Evolutionary conservation across 1,140 invertebrate genomes (phyloP), one percentile per base, ranked within the genome.

Genomic region (Orius insidiosus): DNA sequence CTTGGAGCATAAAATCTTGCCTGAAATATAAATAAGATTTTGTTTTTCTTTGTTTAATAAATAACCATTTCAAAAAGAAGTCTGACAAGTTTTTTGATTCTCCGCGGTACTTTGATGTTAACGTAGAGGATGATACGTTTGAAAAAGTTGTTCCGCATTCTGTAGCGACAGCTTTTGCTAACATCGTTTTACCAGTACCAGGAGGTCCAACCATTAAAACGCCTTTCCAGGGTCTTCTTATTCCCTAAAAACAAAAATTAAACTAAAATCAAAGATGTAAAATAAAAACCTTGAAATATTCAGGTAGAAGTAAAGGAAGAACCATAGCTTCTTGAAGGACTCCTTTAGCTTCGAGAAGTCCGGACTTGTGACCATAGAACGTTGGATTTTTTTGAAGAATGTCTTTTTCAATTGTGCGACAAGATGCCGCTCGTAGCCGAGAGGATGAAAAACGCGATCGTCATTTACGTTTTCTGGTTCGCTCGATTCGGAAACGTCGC

Each of bases 81-180:
- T 39, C 74, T 58, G 43, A 82, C 76, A 31, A 82, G 60, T 59
- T 81, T 82, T 57, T 81, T 78, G 75, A 78, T 59, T 81, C 78
- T n/a, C 79, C 78, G 30, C 76, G 59, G 57, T 75, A 81, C 57
- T 81, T 81, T n/a, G 76, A 78, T 5, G 74, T 75, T 2, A 81
- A 59, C n/a, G 71, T 74, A 3, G 77, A 75, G 2, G 74, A 72
- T 3, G 75, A 74, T 14, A 82, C 75, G 55, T 76, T 76, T 58
- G 82, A 82, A 57, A 82, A 81, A 2, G 78, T 82, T 7, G 78
- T 76, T 14, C 71, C 71, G 59, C 78, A 81, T 62, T 82, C 78
- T 0, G 77, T 99, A 15, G 96, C 96, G 0, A 99, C 96, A 38
- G 96, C 96, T 68, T 99, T 99, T 1, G 96, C 96, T 16, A 99